Conservation (phyloP, 1,140 invertebrate species). For the Paralvinella palmiformis region DNA sequence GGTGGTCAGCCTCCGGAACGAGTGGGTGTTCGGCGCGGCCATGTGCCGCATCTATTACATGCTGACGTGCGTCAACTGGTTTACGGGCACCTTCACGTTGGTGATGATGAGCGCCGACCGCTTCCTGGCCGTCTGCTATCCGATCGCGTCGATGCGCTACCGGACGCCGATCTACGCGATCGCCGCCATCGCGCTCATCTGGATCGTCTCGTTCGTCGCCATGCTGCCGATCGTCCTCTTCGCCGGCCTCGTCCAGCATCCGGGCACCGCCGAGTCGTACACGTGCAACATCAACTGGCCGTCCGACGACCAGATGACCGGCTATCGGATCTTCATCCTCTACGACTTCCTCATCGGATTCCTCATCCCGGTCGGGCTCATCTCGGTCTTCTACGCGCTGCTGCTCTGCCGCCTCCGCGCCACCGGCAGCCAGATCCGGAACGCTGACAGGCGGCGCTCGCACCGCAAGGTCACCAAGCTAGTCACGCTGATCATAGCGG, state of each 20-base stretch:
- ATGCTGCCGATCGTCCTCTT: conserved; percentile 21
- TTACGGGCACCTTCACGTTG: conserved; percentile 87
- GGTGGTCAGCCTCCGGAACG: conserved; percentile 72
- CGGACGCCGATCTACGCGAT: conserved; percentile 21
- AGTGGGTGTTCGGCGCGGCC: conserved; percentile 83
- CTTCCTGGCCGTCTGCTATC: conserved; percentile 95
- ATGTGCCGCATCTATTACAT: conserved; percentile 84
- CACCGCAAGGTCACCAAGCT: conserved; percentile 55
- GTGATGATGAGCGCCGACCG: conserved; percentile 93
- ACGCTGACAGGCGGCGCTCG: conserved; percentile 48
- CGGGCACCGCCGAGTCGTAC: not conserved
- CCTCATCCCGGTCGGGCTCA: conserved; percentile 17
- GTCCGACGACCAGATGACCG: not conserved
- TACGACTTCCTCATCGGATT: conserved; percentile 21
- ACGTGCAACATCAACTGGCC: conserved; percentile 39
- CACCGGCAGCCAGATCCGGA: not conserved
- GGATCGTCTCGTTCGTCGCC: conserved; percentile 6
- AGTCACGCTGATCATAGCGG: conserved; percentile 18
- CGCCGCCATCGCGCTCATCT: conserved; percentile 9
- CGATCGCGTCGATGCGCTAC: conserved; percentile 73
- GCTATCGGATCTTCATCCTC: conserved; percentile 21
- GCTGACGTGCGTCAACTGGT: conserved; percentile 89
- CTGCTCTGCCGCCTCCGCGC: conserved; percentile 16
- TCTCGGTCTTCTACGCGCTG: conserved; percentile 18
- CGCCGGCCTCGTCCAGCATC: conserved; percentile 19